These are phyloP conservation scores for Physeter macrocephalus DNA, from an alignment of 2,113 vertebrate genomes.

Conservation along the genomic window DNA sequence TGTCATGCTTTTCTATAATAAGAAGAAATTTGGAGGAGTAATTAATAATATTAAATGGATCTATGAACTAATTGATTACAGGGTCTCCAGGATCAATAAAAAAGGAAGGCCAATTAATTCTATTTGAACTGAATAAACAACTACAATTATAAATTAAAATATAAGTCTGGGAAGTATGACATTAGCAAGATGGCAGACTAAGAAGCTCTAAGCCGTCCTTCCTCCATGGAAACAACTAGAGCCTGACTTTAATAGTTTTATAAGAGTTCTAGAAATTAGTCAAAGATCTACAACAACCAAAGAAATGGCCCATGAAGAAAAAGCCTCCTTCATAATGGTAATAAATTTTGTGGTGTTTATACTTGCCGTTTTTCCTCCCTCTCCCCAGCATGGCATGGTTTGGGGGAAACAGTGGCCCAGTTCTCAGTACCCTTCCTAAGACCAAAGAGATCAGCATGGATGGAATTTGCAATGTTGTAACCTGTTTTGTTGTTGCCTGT, in stretches of 20 bases:
- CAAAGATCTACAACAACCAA: neutral
- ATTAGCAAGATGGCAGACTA: neutral
- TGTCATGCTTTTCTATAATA: neutral
- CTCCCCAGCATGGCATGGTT: neutral
- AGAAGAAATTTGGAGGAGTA: neutral
- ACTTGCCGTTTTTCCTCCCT: neutral
- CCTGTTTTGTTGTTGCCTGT: neutral
- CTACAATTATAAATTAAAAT: neutral
- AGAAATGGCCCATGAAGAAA: neutral
- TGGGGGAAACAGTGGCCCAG: neutral
- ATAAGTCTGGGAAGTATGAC: neutral
- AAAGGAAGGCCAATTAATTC: neutral
- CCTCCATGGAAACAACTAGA: neutral
- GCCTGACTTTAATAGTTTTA: neutral
- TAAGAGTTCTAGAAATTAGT: neutral
- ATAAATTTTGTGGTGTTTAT: neutral
- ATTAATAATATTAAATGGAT: neutral
- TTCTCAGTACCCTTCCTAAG: neutral
- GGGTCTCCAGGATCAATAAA: neutral
- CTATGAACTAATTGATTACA: neutral
- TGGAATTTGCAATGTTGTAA: neutral
- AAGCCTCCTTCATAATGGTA: neutral
- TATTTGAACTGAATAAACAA: neutral
- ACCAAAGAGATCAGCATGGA: neutral
- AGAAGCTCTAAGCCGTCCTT: neutral